Conservation (phyloP, 2,797 vertebrate genomes). For the Acomys russatus region DNA sequence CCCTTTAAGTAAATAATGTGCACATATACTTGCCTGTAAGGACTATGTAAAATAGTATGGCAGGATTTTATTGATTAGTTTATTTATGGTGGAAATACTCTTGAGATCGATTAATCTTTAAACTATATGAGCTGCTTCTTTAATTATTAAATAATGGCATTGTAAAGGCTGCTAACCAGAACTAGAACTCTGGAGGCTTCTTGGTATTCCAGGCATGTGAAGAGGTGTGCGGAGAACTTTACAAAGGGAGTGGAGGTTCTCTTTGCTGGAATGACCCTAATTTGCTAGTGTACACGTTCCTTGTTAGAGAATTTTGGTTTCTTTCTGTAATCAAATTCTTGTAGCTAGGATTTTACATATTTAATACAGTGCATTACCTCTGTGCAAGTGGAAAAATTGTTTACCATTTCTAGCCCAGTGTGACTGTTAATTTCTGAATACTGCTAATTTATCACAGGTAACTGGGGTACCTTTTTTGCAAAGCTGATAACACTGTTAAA, state of each 20-base stretch:
- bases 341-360: not conserved
- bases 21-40: not conserved
- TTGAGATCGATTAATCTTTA: constrained; percentile 52
- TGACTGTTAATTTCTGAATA: not conserved
- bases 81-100: constrained; percentile 56
- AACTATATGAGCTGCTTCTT: constrained; percentile 52
- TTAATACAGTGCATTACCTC: not conserved
- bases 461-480: not conserved
- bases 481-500: not conserved
- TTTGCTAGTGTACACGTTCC: not conserved
- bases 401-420: not conserved
- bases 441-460: not conserved
- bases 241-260: not conserved
- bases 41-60: constrained; percentile 32
- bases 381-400: not conserved
- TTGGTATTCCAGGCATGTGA: constrained; percentile 49
- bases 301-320: not conserved
- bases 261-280: not conserved
- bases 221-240: constrained; percentile 24
- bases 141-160: constrained; percentile 57
- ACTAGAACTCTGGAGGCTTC: not conserved
- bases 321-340: not conserved
- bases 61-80: constrained; percentile 57
- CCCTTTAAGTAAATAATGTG: not conserved
- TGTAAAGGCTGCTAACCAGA: constrained; percentile 27